Evolutionary conservation across 2,113 vertebrate genomes (phyloP), one percentile per base, ranked within the genome.

Genomic region (Elephantulus edwardii): DNA sequence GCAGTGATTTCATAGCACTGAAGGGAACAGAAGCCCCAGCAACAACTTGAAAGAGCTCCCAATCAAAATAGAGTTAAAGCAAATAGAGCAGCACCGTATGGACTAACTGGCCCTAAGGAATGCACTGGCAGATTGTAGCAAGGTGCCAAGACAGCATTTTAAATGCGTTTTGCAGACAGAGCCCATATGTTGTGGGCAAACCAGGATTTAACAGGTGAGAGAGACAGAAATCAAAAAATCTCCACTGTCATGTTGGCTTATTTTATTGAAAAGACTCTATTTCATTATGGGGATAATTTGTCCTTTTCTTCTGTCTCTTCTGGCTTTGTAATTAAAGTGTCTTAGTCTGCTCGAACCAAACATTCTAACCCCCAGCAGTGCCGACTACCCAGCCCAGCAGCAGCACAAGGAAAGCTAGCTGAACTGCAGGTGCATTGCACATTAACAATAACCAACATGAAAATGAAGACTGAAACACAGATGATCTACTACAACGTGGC

Each of bases 141-240:
- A 92, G 86, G 13, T 93, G 71, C 84, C 81, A 30, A 68, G 42
- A 56, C 64, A 90, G 92, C 87, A 46, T 80, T 88, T 89, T 85
- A 24, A 81, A 86, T 91, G 56, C 33, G 26, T 70, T 93, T 83
- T 92, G 62, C 58, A 96, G 77, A 88, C 60, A 88, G 71, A 76
- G 26, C 52, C 95, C 72, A 54, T 93, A 92, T 92, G 87, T 56
- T 87, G 30, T 72, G 60, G 79, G 28, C 84, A 93, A 94, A 75
- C 5, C 54, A 85, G n/a, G 42, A 88, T 8, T 52, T 64, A 83
- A 56, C 92, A 92, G 86, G 93, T 93, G 77, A 91, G 64, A 80
- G 6, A 79, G 58, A 70, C 4, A 46, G 35, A n/a, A 89, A 92
- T 72, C 44, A 35, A n/a, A 82, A 75, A 82, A 75, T 62, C 78